These are phyloP conservation scores for Tauraco erythrolophus DNA, from an alignment of 2,113 vertebrate genomes.

Conservation along the genomic window DNA sequence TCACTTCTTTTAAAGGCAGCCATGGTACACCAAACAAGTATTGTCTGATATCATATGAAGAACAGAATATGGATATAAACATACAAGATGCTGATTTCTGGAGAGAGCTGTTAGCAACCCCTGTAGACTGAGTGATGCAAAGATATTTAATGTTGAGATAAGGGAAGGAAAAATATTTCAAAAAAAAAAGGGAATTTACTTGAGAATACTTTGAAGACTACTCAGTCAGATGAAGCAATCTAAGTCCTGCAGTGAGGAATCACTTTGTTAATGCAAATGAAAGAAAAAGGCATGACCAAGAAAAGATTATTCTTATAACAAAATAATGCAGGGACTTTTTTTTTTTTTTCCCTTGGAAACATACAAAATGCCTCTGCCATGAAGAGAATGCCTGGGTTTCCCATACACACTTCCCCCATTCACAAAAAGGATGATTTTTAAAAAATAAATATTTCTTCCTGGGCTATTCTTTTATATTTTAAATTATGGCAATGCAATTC, in stretches of 20 bases:
- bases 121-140: background rate
- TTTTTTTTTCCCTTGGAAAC: background rate
- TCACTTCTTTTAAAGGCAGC: background rate
- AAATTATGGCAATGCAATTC: background rate
- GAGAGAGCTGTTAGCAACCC: background rate
- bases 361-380: background rate
- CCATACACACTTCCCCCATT: background rate
- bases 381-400: background rate
- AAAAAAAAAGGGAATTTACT: background rate
- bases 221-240: background rate
- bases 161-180: background rate
- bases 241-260: slow-evolving; percentile 19
- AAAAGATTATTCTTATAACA: background rate
- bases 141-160: background rate
- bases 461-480: background rate
- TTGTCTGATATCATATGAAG: background rate
- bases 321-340: background rate
- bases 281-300: background rate
- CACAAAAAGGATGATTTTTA: background rate
- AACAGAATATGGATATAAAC: background rate
- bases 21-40: background rate
- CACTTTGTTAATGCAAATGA: slow-evolving; percentile 21
- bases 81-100: background rate
- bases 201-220: background rate
- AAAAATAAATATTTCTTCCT: slow-evolving; percentile 26